phyloP scores from a whole-genome alignment of 2,797 vertebrate genomes.

The Alouatta caraya region DNA sequence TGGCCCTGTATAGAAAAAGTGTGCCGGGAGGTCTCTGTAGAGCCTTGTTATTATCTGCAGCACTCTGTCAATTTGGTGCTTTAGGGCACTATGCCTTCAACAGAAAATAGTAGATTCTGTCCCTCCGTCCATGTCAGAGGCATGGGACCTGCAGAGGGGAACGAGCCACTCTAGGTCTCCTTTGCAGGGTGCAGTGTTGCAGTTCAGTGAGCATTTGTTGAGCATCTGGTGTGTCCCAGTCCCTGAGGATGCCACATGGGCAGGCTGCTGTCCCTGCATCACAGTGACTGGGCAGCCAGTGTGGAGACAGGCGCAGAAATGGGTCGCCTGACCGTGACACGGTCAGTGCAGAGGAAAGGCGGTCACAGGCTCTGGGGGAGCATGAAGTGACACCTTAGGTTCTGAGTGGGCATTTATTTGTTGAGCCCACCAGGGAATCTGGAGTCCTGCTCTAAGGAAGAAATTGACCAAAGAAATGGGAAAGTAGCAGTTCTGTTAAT shows the following conservation, averaged over 20 bases:
- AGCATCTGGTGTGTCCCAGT: background rate
- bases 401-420: background rate
- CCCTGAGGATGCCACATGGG: background rate
- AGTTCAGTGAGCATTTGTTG: background rate
- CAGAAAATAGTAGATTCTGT: background rate
- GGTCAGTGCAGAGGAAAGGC: background rate
- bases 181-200: background rate
- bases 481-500: background rate
- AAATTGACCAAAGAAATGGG: background rate
- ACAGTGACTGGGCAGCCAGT: background rate
- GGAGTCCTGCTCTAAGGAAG: background rate
- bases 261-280: background rate
- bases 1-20: background rate
- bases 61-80: background rate
- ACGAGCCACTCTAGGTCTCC: background rate
- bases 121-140: background rate
- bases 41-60: background rate
- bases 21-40: background rate
- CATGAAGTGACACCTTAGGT: accelerated
- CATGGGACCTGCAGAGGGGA: background rate
- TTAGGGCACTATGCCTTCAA: background rate
- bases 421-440: background rate
- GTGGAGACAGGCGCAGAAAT: background rate
- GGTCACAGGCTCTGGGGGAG: background rate
- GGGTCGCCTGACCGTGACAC: accelerated